Evolutionary conservation across 2,113 vertebrate genomes (phyloP).

Genomic region (Ceuthmochares aereus): DNA sequence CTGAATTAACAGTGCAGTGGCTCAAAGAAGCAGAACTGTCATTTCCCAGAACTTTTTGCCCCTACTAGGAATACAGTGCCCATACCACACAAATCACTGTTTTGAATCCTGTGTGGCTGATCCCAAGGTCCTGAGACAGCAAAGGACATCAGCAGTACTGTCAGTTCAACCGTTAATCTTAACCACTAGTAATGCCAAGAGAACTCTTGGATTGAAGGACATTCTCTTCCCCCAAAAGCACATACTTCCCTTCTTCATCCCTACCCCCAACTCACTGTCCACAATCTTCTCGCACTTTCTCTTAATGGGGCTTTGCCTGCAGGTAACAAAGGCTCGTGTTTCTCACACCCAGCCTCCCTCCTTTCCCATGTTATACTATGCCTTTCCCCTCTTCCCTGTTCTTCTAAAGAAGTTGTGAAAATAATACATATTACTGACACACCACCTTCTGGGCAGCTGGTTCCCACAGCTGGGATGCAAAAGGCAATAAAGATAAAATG

Average conservation of each 20-base stretch:
- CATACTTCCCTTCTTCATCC: neutral
- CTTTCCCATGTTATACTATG: neutral
- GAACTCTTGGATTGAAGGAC: neutral
- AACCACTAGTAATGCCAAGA: neutral
- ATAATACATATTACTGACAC: neutral
- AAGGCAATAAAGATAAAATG: slow-evolving; percentile 53
- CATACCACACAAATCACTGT: neutral
- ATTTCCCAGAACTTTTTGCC: neutral
- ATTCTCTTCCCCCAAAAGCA: neutral
- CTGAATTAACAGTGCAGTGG: neutral
- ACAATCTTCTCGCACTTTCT: neutral
- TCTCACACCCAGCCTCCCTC: neutral
- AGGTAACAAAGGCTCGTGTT: neutral
- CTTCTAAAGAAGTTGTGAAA: neutral
- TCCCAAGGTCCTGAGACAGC: neutral
- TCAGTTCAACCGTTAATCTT: neutral
- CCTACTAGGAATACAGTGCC: neutral
- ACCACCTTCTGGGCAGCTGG: slow-evolving; percentile 7
- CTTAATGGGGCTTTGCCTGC: neutral
- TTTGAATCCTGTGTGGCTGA: neutral
- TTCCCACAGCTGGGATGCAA: slow-evolving; percentile 14
- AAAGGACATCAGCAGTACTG: neutral
- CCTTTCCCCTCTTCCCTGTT: neutral
- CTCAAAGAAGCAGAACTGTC: neutral
- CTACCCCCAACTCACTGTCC: neutral